These are phyloP conservation scores for Mastacembelus armatus DNA, from an alignment of 2,797 vertebrate genomes.

Conservation along the genomic window DNA sequence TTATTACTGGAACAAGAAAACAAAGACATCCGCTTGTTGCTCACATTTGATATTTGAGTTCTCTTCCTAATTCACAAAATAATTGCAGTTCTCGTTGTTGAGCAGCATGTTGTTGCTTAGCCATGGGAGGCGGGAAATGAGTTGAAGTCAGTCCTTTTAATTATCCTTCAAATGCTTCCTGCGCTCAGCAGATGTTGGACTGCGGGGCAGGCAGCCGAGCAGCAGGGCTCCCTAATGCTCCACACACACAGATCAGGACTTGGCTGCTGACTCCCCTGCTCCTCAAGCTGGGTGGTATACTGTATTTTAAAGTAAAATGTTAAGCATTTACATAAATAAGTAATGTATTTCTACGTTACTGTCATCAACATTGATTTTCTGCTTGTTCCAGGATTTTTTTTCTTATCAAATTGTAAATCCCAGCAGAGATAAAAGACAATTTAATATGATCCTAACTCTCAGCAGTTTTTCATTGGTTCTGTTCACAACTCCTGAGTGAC, in stretches of 20 bases:
- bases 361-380: slow-evolving; percentile 36
- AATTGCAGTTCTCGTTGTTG: slow-evolving; percentile 74
- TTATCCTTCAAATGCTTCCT: slow-evolving; percentile 85
- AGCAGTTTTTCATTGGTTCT: slow-evolving; percentile 42
- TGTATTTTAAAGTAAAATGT: slow-evolving; percentile 47
- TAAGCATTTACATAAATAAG: slow-evolving; percentile 24
- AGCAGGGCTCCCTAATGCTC: slow-evolving; percentile 66
- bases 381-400: slow-evolving; percentile 1
- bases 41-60: slow-evolving; percentile 60
- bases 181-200: slow-evolving; percentile 83
- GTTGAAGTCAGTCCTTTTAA: slow-evolving; percentile 83
- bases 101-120: slow-evolving; percentile 79
- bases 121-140: slow-evolving; percentile 83
- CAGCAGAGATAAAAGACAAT: slow-evolving; percentile 10
- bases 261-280: slow-evolving; percentile 48
- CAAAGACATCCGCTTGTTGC: slow-evolving; percentile 60
- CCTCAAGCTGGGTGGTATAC: slow-evolving; percentile 52
- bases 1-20: slow-evolving; percentile 32
- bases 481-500: slow-evolving; percentile 55
- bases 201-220: slow-evolving; percentile 79
- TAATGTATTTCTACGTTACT: slow-evolving; percentile 32
- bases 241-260: slow-evolving; percentile 61
- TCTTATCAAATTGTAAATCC: slow-evolving; percentile 29
- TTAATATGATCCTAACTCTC: too few relatives aligned
- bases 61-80: slow-evolving; percentile 73